These are phyloP conservation scores for Rhineura floridana DNA, from an alignment of 2,113 vertebrate genomes.

Conservation along the genomic window DNA sequence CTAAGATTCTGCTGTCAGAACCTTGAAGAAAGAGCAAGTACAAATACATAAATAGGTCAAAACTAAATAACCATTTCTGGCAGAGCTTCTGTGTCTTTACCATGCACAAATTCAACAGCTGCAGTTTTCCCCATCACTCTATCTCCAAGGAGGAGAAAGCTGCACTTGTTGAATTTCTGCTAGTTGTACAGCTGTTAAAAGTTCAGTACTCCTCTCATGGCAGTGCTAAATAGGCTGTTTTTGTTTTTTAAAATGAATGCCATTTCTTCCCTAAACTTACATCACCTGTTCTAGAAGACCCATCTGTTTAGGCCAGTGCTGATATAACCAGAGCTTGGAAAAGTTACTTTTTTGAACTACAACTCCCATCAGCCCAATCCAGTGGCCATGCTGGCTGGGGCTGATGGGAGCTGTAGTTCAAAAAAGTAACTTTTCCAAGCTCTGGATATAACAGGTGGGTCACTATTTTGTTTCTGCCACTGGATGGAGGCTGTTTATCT, in stretches of 20 bases:
- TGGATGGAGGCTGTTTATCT: not conserved
- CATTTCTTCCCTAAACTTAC: not conserved
- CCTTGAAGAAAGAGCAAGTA: not conserved
- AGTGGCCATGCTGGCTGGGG: no score
- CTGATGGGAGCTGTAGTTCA: no score
- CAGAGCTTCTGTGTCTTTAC: not conserved
- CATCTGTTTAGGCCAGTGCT: not conserved
- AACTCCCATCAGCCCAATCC: no score
- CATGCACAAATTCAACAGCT: not conserved
- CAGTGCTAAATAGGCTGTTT: not conserved
- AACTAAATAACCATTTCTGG: no score
- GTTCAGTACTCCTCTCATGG: not conserved
- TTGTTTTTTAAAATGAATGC: not conserved
- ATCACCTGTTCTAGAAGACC: not conserved
- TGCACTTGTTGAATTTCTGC: not conserved
- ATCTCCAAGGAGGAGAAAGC: not conserved
- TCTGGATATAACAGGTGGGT: no score
- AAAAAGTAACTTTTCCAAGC: no score
- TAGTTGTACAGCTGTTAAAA: not conserved
- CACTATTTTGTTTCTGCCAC: accelerated
- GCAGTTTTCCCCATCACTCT: not conserved
- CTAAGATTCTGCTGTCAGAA: not conserved
- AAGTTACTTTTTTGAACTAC: no score
- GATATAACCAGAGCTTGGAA: no score
- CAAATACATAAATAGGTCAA: not conserved